Conservation (phyloP, 2,113 vertebrate species). For the Rattus rattus region DNA sequence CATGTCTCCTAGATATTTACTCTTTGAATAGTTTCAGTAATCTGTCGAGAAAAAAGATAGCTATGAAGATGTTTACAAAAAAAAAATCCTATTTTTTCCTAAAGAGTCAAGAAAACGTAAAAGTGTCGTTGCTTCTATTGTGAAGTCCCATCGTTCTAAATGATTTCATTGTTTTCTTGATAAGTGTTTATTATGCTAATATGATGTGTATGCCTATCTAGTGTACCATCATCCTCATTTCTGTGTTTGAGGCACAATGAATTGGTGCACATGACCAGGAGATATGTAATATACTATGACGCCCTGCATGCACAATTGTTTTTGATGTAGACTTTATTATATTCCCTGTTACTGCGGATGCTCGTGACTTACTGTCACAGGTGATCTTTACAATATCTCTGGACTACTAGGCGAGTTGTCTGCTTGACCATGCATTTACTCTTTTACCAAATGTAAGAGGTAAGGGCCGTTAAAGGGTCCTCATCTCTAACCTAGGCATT, state of each 20-base stretch:
- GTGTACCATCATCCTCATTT: constrained; percentile 83
- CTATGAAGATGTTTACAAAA: constrained; percentile 89
- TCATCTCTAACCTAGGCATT: constrained; percentile 82
- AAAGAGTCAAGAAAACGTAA: constrained; percentile 79
- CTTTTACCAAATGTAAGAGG: constrained; percentile 83
- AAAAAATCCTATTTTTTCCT: constrained; percentile 82
- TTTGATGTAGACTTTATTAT: constrained; percentile 85
- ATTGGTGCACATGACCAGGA: constrained; percentile 84
- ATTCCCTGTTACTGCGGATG: constrained; percentile 85
- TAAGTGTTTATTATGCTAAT: constrained; percentile 84
- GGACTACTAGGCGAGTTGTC: constrained; percentile 83
- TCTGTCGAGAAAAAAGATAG: constrained; percentile 83
- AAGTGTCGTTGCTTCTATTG: constrained; percentile 84
- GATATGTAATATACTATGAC: constrained; percentile 81
- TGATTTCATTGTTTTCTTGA: constrained; percentile 81
- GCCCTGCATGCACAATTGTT: constrained; percentile 85
- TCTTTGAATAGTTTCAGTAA: constrained; percentile 86
- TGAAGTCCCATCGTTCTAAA: constrained; percentile 83
- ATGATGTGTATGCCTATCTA: constrained; percentile 83
- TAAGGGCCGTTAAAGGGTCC: constrained; percentile 77
- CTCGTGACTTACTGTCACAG: constrained; percentile 86
- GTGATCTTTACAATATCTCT: constrained; percentile 90
- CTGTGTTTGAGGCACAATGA: constrained; percentile 86
- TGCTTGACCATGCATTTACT: constrained; percentile 83
- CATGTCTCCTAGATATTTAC: constrained; percentile 87